Evolutionary conservation across 2,113 vertebrate genomes (phyloP).

Genomic region (Brienomyrus longianalis): DNA sequence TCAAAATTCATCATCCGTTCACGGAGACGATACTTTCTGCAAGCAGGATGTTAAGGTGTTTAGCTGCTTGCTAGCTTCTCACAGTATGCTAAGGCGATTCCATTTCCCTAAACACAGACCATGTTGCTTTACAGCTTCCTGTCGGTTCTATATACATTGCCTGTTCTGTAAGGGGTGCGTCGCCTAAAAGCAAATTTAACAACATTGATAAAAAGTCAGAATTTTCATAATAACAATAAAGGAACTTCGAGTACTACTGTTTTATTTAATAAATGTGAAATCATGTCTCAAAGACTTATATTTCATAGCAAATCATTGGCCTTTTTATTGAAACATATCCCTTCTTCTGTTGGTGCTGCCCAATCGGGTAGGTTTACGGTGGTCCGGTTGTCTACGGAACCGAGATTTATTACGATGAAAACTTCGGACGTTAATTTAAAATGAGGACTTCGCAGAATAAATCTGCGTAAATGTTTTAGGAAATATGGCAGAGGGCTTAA

Average conservation of each 20-base stretch:
- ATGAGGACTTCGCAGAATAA: background rate
- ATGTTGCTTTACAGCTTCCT: conserved; percentile 7
- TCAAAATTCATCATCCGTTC: background rate
- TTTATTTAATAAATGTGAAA: background rate
- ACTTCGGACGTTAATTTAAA: background rate
- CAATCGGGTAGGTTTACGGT: background rate
- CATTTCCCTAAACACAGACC: conserved; percentile 17
- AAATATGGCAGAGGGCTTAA: background rate
- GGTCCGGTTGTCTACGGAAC: background rate
- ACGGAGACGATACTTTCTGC: background rate
- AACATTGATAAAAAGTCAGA: too few species aligned
- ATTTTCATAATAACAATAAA: background rate
- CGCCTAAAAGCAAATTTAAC: background rate
- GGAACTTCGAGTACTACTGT: background rate
- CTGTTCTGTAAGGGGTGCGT: background rate
- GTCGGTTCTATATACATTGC: background rate
- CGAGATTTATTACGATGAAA: background rate
- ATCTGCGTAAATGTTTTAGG: background rate
- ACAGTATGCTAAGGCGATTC: background rate
- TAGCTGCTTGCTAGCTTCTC: background rate
- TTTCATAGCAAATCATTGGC: background rate
- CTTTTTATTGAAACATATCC: background rate
- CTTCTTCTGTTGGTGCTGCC: background rate
- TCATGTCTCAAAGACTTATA: background rate
- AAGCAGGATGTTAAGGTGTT: background rate